phyloP scores from a whole-genome alignment of 1,140 invertebrate species.

The Hyles euphorbiae region DNA sequence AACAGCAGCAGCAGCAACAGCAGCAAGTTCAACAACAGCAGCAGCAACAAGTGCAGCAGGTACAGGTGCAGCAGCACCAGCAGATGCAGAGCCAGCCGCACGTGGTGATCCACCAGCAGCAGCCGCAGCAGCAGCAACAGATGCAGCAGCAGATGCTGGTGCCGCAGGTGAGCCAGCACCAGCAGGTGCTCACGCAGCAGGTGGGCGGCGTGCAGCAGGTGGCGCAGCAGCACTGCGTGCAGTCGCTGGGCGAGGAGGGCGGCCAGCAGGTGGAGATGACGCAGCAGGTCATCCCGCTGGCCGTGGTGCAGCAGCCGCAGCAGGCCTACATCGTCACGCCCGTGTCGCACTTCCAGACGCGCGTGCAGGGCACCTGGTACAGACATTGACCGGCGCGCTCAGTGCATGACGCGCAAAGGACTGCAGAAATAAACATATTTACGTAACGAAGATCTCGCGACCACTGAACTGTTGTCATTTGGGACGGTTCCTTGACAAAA shows the following conservation, averaged over 20 bases:
- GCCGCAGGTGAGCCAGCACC: conserved; percentile 71
- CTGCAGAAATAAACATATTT: conserved; percentile 22
- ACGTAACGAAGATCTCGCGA: conserved; percentile 31
- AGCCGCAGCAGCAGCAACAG: conserved; percentile 58
- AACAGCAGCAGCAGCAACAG: conserved; percentile 58
- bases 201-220: conserved; percentile 60
- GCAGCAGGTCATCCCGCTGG: conserved; percentile 79
- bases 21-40: conserved; percentile 55
- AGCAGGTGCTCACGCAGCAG: conserved; percentile 65
- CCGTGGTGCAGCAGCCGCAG: conserved; percentile 76
- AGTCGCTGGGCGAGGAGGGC: conserved; percentile 65
- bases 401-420: conserved; percentile 18
- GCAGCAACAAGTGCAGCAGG: conserved; percentile 51
- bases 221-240: conserved; percentile 67
- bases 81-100: conserved; percentile 68
- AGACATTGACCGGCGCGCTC: conserved; percentile 60
- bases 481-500: conserved; percentile 18
- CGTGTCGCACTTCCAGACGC: conserved; percentile 76
- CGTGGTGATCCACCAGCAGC: conserved; percentile 69
- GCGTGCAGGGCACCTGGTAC: conserved; percentile 72
- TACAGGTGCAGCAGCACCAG: conserved; percentile 55
- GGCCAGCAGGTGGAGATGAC: conserved; percentile 76
- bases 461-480: conserved; percentile 32
- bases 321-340: conserved; percentile 79
- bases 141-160: conserved; percentile 72